Evolutionary conservation across 2,113 vertebrate genomes (phyloP).

Genomic region (Datnioides undecimradiatus): DNA sequence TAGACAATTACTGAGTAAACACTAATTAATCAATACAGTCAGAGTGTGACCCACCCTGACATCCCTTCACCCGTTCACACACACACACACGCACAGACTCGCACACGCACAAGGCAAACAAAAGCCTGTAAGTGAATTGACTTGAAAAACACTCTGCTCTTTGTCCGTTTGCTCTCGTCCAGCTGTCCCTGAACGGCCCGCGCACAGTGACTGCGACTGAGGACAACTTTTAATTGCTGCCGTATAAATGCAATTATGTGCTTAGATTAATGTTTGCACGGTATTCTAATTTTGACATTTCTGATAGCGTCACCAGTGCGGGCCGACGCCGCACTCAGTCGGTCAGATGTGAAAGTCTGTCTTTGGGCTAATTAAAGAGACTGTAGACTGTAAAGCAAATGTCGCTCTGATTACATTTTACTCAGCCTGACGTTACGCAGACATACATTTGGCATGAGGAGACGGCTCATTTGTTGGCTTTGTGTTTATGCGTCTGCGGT

Average conservation of each 20-base stretch:
- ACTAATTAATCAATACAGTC: constrained; percentile 76
- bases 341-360: not conserved
- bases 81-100: constrained; percentile 2
- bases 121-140: constrained; percentile 10
- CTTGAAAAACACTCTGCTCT: not conserved
- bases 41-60: constrained; percentile 26
- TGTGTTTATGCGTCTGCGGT: not conserved
- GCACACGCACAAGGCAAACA: constrained; percentile 17
- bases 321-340: not conserved
- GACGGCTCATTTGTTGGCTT: not conserved
- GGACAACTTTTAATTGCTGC: constrained; percentile 49
- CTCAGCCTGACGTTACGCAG: not conserved
- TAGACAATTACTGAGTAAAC: constrained; percentile 76
- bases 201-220: not conserved
- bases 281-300: constrained; percentile 69
- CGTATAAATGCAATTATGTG: constrained; percentile 32
- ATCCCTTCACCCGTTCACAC: constrained; percentile 2
- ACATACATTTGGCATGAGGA: not conserved
- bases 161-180: constrained; percentile 4
- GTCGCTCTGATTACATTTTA: not conserved
- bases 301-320: not conserved
- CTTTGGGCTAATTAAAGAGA: constrained; percentile 19
- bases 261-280: constrained; percentile 11
- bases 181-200: constrained; percentile 6
- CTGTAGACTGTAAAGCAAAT: constrained; percentile 1